These are phyloP conservation scores for Eristalis intricaria DNA, from an alignment of 2,888 invertebrate genomes.

Conservation along the genomic window DNA sequence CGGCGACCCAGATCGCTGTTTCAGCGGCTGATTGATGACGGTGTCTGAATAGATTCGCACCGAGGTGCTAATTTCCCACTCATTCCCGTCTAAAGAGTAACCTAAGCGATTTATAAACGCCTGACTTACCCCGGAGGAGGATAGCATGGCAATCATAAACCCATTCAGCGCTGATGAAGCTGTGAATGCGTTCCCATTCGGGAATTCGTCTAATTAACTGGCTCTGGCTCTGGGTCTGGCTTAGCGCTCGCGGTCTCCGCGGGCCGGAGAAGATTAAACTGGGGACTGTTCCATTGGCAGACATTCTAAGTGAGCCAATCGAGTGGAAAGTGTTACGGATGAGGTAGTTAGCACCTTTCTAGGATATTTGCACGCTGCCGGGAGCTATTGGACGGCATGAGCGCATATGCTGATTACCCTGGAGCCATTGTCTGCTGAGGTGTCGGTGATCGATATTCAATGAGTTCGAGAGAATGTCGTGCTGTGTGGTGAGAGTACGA, in stretches of 20 bases:
- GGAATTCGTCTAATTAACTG: conserved; percentile 41
- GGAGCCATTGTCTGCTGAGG: not conserved
- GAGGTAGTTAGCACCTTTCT: conserved; percentile 8
- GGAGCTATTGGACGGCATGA: not conserved
- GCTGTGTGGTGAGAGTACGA: not conserved
- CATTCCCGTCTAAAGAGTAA: conserved; percentile 13
- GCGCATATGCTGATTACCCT: not conserved
- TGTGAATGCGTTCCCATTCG: conserved; percentile 33
- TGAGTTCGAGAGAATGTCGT: not conserved
- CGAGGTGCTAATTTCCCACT: conserved; percentile 22
- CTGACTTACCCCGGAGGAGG: not conserved
- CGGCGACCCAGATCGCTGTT: conserved; percentile 45
- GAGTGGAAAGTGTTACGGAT: conserved; percentile 7
- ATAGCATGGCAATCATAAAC: conserved; percentile 9
- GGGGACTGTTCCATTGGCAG: not conserved
- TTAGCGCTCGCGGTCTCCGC: not conserved
- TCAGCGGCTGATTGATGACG: conserved; percentile 26
- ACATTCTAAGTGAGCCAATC: conserved; percentile 1
- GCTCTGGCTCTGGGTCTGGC: conserved; percentile 1
- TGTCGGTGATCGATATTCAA: not conserved
- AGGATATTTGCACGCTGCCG: not conserved
- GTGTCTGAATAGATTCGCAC: conserved; percentile 44
- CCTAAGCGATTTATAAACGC: conserved; percentile 46
- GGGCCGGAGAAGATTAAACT: not conserved
- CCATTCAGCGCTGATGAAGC: not conserved